Evolutionary conservation across 2,113 vertebrate species (phyloP).

Genomic region (Zosterops lateralis): DNA sequence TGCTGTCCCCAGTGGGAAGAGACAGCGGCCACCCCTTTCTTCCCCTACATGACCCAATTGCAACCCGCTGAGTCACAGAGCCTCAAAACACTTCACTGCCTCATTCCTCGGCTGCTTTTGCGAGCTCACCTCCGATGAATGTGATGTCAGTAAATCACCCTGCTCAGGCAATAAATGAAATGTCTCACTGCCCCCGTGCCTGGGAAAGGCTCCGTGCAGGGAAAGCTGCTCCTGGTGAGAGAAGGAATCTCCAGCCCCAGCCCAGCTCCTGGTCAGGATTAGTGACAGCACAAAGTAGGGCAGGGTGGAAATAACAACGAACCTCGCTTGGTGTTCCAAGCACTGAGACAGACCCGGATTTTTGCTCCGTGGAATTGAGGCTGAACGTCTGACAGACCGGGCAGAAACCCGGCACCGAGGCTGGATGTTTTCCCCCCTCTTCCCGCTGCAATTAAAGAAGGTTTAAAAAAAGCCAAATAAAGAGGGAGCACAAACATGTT

Average conservation of each 20-base stretch:
- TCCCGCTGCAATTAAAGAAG: neutral
- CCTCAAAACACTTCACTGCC: neutral
- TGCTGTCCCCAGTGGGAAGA: neutral
- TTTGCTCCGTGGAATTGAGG: fast-evolving
- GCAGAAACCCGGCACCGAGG: neutral
- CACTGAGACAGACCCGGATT: fast-evolving
- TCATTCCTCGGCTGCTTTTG: conserved; percentile 7
- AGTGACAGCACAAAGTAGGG: neutral
- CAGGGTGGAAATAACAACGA: neutral
- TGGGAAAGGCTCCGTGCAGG: neutral
- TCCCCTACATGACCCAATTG: neutral
- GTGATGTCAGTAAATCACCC: neutral
- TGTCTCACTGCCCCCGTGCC: neutral
- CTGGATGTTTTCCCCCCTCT: neutral
- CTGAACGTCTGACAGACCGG: fast-evolving
- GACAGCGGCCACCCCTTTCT: neutral
- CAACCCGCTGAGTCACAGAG: neutral
- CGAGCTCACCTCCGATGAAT: neutral
- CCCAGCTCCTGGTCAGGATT: neutral
- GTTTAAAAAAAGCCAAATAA: neutral
- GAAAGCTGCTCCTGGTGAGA: fast-evolving
- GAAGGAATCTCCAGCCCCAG: neutral
- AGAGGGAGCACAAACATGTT: conserved; percentile 51
- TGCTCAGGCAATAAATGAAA: neutral
- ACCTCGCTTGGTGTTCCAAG: neutral